These are phyloP conservation scores for Ibycter americanus DNA, from an alignment of 2,797 vertebrate species.

Conservation along the genomic window DNA sequence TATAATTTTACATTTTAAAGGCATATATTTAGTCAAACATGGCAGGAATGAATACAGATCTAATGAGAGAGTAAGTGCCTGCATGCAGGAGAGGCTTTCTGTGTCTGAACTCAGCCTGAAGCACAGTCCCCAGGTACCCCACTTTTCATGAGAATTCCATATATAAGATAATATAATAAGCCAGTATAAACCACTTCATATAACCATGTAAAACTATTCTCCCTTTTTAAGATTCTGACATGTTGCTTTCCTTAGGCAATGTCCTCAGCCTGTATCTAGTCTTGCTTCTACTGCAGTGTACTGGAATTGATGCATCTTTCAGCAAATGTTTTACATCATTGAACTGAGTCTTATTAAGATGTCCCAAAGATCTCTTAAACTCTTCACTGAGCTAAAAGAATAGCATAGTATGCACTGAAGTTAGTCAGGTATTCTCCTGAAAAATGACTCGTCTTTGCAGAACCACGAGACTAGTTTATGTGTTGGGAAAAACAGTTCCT, in stretches of 20 bases:
- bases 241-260: neutral
- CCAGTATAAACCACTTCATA: neutral
- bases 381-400: constrained; percentile 29
- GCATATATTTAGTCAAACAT: neutral
- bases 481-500: neutral
- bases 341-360: constrained; percentile 24
- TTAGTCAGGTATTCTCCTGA: neutral
- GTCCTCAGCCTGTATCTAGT: neutral
- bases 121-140: neutral
- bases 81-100: neutral
- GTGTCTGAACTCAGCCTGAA: neutral
- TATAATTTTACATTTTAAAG: neutral
- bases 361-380: constrained; percentile 3
- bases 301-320: constrained; percentile 26
- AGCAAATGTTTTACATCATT: constrained; percentile 40
- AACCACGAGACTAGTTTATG: neutral
- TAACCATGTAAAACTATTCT: neutral
- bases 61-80: neutral
- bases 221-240: neutral
- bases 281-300: neutral
- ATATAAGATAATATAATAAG: neutral
- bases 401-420: neutral
- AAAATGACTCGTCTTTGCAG: neutral
- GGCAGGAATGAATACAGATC: neutral
- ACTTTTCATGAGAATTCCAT: neutral